Conservation (phyloP, 2,113 vertebrate genomes). For the Gobius niger region DNA sequence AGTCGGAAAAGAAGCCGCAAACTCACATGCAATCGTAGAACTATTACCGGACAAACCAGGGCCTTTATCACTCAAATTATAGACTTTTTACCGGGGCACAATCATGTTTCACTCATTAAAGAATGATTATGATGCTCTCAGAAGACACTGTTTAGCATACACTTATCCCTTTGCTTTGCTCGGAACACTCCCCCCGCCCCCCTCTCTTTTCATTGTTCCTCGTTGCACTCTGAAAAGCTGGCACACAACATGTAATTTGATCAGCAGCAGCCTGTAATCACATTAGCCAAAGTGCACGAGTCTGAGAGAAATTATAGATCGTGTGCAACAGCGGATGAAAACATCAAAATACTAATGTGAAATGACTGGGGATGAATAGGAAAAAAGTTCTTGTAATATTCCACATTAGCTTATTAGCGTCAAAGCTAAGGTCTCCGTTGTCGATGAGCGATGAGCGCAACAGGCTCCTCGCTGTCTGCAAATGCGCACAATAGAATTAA, state of each 20-base stretch:
- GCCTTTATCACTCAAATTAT: too few relatives aligned
- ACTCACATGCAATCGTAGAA: too few relatives aligned
- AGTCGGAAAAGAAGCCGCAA: too few relatives aligned
- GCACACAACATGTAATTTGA: conserved; percentile 4
- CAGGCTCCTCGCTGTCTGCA: conserved; percentile 46
- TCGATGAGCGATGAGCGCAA: conserved; percentile 35
- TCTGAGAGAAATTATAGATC: background rate
- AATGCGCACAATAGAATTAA: conserved; percentile 51
- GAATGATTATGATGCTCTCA: too few relatives aligned
- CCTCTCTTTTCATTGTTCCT: background rate
- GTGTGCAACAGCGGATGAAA: background rate
- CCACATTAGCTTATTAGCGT: conserved; percentile 32
- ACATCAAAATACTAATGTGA: background rate
- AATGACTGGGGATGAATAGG: background rate
- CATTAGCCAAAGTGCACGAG: conserved; percentile 8
- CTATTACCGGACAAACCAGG: too few relatives aligned
- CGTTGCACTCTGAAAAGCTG: background rate
- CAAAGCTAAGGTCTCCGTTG: conserved; percentile 34
- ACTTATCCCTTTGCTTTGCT: too few relatives aligned
- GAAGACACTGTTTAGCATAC: too few relatives aligned
- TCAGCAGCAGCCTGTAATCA: conserved; percentile 15
- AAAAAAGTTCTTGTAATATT: conserved; percentile 26
- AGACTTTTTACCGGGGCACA: too few relatives aligned
- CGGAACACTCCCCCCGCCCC: too few relatives aligned
- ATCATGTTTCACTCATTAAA: too few relatives aligned